Evolutionary conservation across 2,888 invertebrate genomes (phyloP).

Genomic region (Drosophila testacea): DNA sequence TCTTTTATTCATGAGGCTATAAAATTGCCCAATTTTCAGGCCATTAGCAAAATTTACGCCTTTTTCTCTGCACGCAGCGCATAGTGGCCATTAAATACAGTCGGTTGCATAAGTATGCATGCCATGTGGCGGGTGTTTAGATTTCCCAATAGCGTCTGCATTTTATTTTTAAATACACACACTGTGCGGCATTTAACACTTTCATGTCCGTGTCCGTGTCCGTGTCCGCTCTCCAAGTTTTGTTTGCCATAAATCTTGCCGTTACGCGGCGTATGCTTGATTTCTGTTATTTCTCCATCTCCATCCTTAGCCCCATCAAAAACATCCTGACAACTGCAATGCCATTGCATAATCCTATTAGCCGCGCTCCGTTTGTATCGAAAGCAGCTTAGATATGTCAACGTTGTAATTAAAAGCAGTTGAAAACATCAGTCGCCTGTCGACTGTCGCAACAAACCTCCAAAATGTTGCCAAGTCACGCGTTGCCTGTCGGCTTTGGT

Average conservation of each 20-base stretch:
- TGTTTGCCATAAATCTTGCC: conserved; percentile 44
- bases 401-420: conserved; percentile 75
- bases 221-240: conserved; percentile 8
- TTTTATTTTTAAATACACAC: conserved; percentile 64
- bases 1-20: conserved; percentile 85
- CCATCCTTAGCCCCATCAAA: neutral
- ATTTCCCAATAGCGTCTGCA: conserved; percentile 63
- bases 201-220: conserved; percentile 15
- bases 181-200: conserved; percentile 38
- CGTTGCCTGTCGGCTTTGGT: conserved; percentile 41
- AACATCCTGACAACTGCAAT: conserved; percentile 48
- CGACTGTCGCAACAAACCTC: conserved; percentile 25
- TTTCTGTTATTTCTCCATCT: conserved; percentile 20
- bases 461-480: conserved; percentile 70
- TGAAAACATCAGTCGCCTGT: conserved; percentile 57
- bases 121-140: conserved; percentile 66
- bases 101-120: conserved; percentile 78
- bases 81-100: conserved; percentile 78
- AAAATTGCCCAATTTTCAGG: conserved; percentile 85
- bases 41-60: conserved; percentile 85
- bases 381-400: conserved; percentile 78
- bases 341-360: conserved; percentile 71
- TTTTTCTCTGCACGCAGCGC: conserved; percentile 79
- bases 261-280: conserved; percentile 62
- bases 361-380: conserved; percentile 65